Percentiles rank a stretch among this genome's conserved stretches.
Evolutionary conservation across 2,888 invertebrate species (phyloP).

Genomic region (Xestia xanthographa): DNA sequence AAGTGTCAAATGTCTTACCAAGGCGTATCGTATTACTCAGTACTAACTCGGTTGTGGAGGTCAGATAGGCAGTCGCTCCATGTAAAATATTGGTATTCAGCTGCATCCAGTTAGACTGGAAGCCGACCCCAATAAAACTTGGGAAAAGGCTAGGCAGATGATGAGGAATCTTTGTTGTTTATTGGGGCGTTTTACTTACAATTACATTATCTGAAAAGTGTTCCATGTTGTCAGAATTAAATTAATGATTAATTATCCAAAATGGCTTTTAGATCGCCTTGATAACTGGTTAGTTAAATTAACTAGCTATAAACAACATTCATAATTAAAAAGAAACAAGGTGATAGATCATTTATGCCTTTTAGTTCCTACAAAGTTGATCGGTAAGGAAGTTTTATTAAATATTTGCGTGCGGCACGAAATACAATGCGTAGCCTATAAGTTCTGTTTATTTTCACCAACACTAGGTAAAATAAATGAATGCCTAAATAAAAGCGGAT

Average conservation of each 20-base stretch:
- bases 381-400: constrained; percentile 2
- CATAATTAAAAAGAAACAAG: constrained; percentile 16
- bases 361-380: constrained; percentile 14
- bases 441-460: neutral
- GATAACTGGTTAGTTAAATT: neutral
- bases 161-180: no score
- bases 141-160: no score
- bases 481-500: neutral
- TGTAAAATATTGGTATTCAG: no score
- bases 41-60: no score
- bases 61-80: no score
- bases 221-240: neutral
- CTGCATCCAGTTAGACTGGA: no score
- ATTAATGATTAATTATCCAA: neutral
- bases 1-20: no score
- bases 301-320: neutral
- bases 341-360: constrained; percentile 32
- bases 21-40: no score
- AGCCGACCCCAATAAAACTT: no score
- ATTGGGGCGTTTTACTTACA: no score
- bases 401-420: constrained; percentile 59
- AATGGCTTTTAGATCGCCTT: neutral
- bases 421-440: constrained; percentile 27
- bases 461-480: neutral
- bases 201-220: neutral